Percentiles rank a stretch among this genome's conserved stretches.
Conservation (phyloP, 2,888 invertebrate genomes). For the Pollenia angustigena region DNA sequence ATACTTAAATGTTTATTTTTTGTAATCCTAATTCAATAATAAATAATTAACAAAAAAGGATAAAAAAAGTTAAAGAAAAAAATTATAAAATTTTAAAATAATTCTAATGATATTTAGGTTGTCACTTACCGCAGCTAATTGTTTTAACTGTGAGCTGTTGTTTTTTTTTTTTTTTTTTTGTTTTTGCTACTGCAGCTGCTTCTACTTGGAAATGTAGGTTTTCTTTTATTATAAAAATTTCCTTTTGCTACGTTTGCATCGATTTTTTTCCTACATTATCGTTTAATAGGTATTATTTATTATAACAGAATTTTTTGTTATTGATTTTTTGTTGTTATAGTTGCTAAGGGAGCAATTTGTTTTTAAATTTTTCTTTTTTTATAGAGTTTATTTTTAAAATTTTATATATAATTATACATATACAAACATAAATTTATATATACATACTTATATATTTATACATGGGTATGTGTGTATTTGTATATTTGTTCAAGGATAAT, state of each 20-base stretch:
- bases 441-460: background rate
- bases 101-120: background rate
- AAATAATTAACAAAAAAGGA: background rate
- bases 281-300: constrained; percentile 19
- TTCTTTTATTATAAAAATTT: constrained; percentile 10
- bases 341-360: constrained; percentile 33
- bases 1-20: too few species aligned
- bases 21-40: too few species aligned
- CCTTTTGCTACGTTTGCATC: constrained; percentile 5
- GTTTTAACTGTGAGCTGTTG: background rate
- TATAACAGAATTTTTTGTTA: constrained; percentile 10
- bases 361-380: background rate
- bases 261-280: constrained; percentile 32
- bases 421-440: constrained; percentile 6
- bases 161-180: background rate
- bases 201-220: constrained; percentile 3
- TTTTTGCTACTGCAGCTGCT: background rate
- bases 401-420: constrained; percentile 30
- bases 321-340: constrained; percentile 46
- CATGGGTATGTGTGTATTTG: background rate
- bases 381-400: background rate
- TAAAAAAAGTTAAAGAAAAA: background rate
- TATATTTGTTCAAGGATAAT: constrained; percentile 38
- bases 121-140: constrained; percentile 9
- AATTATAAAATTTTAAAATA: too few species aligned